Evolutionary conservation across 1,140 invertebrate species (phyloP).

Genomic region (Drosophila arawakana): DNA sequence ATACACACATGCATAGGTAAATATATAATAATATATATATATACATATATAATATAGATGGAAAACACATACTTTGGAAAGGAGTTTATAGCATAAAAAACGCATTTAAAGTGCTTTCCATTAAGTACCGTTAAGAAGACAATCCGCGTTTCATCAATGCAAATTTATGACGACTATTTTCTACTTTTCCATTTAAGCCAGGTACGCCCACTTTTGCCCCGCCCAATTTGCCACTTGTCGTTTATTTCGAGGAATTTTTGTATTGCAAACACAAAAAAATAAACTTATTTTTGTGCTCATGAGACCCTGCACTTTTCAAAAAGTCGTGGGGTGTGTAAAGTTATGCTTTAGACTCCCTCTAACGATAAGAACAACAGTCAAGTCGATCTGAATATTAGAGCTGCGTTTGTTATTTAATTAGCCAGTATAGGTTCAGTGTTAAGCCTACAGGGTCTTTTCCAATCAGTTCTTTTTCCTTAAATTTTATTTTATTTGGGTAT

Average conservation of each 20-base stretch:
- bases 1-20: background rate
- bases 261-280: constrained; percentile 10
- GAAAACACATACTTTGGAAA: background rate
- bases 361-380: too few relatives aligned
- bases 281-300: constrained; percentile 56
- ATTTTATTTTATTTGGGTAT: too few relatives aligned
- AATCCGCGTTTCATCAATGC: constrained; percentile 9
- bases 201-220: background rate
- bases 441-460: too few relatives aligned
- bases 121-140: constrained; percentile 2
- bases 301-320: too few relatives aligned
- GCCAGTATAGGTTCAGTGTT: too few relatives aligned
- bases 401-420: too few relatives aligned
- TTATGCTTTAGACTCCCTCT: too few relatives aligned
- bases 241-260: constrained; percentile 1
- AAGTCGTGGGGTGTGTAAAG: too few relatives aligned
- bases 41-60: too few relatives aligned
- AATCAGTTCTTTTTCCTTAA: too few relatives aligned
- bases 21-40: too few relatives aligned
- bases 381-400: too few relatives aligned
- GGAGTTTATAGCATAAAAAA: constrained; percentile 1
- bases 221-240: background rate
- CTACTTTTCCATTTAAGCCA: background rate
- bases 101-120: background rate
- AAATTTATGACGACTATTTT: background rate